A percentile compares a stretch with the other conserved stretches of the same genome.
Conservation (phyloP, 2,888 invertebrate genomes). For the Dinocampus coccinellae region DNA sequence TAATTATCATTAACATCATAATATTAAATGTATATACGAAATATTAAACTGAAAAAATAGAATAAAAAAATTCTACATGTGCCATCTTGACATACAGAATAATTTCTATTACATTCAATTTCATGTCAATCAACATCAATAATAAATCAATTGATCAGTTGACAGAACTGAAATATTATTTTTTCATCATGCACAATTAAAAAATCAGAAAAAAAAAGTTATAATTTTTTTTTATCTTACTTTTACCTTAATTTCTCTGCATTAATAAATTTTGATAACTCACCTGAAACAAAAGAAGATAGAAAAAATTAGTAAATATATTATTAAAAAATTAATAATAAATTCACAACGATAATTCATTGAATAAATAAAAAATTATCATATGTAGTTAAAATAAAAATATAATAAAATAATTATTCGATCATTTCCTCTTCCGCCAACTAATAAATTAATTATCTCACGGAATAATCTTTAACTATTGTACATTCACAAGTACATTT, state of each 20-base stretch:
- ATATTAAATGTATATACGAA: not conserved
- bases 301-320: not conserved
- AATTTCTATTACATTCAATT: not conserved
- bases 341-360: no score
- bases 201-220: not conserved
- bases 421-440: not conserved
- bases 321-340: not conserved
- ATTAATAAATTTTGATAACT: constrained; percentile 29
- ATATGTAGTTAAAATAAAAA: not conserved
- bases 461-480: not conserved
- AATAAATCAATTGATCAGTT: not conserved
- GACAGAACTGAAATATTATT: not conserved
- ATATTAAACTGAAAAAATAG: not conserved
- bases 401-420: not conserved
- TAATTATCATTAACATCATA: not conserved
- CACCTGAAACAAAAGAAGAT: constrained; percentile 45
- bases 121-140: not conserved
- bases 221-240: constrained; percentile 31
- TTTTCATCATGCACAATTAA: not conserved
- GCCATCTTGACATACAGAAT: not conserved
- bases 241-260: not conserved
- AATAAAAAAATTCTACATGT: not conserved
- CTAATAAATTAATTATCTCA: not conserved
- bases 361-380: not conserved
- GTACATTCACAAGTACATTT: not conserved